phyloP scores from a whole-genome alignment of 2,797 vertebrate genomes.

The Danio aesculapii region DNA sequence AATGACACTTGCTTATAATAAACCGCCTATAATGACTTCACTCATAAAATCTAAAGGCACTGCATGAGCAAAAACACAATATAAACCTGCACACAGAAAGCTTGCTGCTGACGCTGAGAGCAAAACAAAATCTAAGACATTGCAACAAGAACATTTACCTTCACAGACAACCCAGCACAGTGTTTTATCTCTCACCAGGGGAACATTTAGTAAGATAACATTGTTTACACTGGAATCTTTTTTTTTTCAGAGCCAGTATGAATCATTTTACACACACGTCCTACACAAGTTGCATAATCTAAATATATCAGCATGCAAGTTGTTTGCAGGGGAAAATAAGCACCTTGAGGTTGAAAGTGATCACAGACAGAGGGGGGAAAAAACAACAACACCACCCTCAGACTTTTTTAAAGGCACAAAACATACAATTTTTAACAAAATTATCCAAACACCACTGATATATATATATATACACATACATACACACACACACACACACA shows the following conservation, averaged over 20 bases:
- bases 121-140: neutral
- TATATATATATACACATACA: too few relatives aligned
- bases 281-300: constrained; percentile 23
- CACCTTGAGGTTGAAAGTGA: neutral
- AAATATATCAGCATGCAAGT: constrained; percentile 3
- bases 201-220: neutral
- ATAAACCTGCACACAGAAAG: neutral
- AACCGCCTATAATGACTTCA: neutral
- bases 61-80: neutral
- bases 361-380: neutral
- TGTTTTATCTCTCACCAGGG: neutral
- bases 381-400: neutral
- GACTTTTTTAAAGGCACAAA: neutral
- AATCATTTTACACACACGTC: constrained; percentile 30
- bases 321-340: neutral
- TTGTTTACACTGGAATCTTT: constrained; percentile 8
- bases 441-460: too few relatives aligned
- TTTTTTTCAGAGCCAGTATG: constrained; percentile 3
- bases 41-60: neutral
- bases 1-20: neutral
- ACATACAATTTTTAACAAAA: too few relatives aligned
- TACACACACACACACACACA: too few relatives aligned
- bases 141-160: neutral
- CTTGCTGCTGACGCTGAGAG: neutral
- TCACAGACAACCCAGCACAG: neutral